These are phyloP conservation scores for Saguinus midas DNA, from an alignment of 2,113 vertebrate species.

Conservation along the genomic window DNA sequence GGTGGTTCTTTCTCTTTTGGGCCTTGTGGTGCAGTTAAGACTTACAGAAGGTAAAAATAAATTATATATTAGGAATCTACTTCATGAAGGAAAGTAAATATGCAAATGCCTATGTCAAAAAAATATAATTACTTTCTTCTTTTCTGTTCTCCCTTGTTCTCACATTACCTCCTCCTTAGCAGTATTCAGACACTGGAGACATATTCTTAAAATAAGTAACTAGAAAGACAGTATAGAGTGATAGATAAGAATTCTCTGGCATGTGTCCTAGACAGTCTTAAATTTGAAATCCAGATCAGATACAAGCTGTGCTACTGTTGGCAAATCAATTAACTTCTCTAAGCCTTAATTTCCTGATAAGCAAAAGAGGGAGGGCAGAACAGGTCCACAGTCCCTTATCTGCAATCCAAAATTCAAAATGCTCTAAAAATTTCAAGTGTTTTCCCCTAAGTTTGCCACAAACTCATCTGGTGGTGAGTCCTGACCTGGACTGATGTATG, in stretches of 20 bases:
- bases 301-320: background rate
- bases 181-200: background rate
- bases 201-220: slow-evolving; percentile 13
- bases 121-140: background rate
- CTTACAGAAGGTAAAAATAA: background rate
- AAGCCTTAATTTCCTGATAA: background rate
- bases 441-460: background rate
- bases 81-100: background rate
- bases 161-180: background rate
- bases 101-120: background rate
- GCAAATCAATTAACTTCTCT: background rate
- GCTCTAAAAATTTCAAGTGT: background rate
- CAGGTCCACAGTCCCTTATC: background rate
- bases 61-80: background rate
- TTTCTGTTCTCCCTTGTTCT: background rate
- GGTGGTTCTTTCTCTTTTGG: background rate
- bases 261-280: background rate
- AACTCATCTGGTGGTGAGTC: background rate
- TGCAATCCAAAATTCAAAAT: background rate
- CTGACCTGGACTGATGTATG: background rate
- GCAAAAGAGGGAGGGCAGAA: background rate
- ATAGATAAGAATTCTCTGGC: background rate
- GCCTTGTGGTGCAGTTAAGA: background rate
- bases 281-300: background rate
- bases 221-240: background rate